Conservation (phyloP, 2,113 vertebrate species). For the Mixornis gularis region DNA sequence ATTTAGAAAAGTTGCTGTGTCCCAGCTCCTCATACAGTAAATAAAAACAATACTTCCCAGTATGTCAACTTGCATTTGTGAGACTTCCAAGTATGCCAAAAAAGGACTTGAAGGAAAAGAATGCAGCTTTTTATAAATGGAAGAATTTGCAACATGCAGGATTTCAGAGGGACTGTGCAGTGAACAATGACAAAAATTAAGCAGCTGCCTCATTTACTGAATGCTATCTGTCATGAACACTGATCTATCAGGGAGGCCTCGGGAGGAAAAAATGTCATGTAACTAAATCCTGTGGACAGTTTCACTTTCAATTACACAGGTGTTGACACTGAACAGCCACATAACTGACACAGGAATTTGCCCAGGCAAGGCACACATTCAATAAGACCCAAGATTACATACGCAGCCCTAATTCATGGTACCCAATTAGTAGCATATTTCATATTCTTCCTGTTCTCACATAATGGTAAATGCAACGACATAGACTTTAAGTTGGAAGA, state of each 20-base stretch:
- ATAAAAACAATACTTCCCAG: neutral
- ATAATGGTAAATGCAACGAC: neutral
- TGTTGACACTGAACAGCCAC: neutral
- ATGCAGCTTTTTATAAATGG: neutral
- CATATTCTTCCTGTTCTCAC: neutral
- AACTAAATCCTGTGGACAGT: constrained; percentile 17
- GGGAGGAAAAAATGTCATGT: constrained; percentile 37
- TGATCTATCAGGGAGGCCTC: neutral
- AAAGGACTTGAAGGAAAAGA: neutral
- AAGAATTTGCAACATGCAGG: neutral
- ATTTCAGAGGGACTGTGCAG: neutral
- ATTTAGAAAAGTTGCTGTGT: neutral
- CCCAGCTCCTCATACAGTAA: neutral
- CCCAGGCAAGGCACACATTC: neutral
- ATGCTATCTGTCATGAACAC: constrained; percentile 8
- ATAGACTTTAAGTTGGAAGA: neutral
- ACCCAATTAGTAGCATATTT: neutral
- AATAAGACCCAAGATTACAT: neutral
- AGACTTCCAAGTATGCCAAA: neutral
- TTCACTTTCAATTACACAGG: neutral
- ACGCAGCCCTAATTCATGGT: neutral
- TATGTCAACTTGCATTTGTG: neutral
- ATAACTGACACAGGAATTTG: neutral
- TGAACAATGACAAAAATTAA: constrained; percentile 49
- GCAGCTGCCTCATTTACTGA: constrained; percentile 43